Evolutionary conservation across 2,888 invertebrate species (phyloP).

Genomic region (Nomada fucata): DNA sequence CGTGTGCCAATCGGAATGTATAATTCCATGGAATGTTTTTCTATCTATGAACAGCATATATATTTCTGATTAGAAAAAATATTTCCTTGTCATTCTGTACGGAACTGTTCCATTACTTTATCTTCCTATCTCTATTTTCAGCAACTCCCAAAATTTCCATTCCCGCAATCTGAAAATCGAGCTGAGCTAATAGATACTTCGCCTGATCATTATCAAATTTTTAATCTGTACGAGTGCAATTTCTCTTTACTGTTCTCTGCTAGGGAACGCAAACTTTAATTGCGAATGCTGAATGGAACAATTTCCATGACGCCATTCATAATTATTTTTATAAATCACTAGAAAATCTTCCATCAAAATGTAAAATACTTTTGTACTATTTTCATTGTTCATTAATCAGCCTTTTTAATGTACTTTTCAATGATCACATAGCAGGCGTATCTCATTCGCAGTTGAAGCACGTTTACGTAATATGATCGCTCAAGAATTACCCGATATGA

Average conservation of each 20-base stretch:
- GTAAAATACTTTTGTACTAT: conserved; percentile 6
- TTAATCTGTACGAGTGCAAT: conserved; percentile 1
- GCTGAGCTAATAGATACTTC: conserved; percentile 13
- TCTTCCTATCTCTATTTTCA: conserved; percentile 3
- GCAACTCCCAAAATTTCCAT: conserved; percentile 41
- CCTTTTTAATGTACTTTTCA: neutral
- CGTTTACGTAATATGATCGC: conserved; percentile 4
- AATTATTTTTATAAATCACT: neutral
- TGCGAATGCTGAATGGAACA: no score
- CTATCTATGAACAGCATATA: neutral
- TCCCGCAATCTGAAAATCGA: neutral
- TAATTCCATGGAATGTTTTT: neutral
- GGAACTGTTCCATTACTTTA: conserved; percentile 8
- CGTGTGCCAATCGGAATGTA: neutral
- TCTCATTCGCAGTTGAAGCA: neutral
- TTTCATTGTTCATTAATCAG: neutral
- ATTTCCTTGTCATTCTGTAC: neutral
- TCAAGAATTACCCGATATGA: neutral
- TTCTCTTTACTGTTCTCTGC: neutral
- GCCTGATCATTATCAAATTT: conserved; percentile 3
- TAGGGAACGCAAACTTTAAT: neutral
- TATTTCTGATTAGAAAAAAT: neutral
- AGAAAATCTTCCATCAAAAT: neutral
- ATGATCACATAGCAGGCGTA: conserved; percentile 1
- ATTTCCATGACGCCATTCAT: no score